Evolutionary conservation across 2,113 vertebrate genomes (phyloP).

Genomic region (Ornithorhynchus anatinus): DNA sequence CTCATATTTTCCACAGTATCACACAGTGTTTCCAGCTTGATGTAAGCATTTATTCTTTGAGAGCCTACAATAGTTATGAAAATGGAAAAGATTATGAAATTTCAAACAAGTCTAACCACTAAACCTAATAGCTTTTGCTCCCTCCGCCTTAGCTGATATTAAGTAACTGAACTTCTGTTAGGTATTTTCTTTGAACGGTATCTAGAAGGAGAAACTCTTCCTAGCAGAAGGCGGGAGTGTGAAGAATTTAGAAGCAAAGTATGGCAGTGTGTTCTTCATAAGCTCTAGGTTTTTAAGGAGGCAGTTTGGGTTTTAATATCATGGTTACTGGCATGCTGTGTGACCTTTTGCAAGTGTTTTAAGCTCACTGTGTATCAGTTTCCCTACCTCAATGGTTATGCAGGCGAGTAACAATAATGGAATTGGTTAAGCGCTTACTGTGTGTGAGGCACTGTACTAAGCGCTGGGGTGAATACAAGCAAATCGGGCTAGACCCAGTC

Average conservation of each 20-base stretch:
- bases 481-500: no score
- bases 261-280: not conserved
- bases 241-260: not conserved
- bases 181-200: not conserved
- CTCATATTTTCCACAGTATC: not conserved
- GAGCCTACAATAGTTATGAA: not conserved
- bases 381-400: no score
- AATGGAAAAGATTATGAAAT: not conserved
- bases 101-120: not conserved
- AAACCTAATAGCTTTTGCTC: accelerated
- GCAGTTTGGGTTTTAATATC: not conserved
- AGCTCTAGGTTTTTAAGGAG: not conserved
- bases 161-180: not conserved
- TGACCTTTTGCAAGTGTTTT: no score
- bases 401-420: no score
- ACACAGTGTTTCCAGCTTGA: not conserved
- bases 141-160: not conserved
- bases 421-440: no score
- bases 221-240: not conserved
- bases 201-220: not conserved
- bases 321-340: no score
- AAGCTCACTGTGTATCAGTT: no score
- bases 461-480: no score
- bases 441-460: no score
- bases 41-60: not conserved